These are phyloP conservation scores for Atrichornis clamosus DNA, from an alignment of 2,113 vertebrate genomes.

Conservation along the genomic window DNA sequence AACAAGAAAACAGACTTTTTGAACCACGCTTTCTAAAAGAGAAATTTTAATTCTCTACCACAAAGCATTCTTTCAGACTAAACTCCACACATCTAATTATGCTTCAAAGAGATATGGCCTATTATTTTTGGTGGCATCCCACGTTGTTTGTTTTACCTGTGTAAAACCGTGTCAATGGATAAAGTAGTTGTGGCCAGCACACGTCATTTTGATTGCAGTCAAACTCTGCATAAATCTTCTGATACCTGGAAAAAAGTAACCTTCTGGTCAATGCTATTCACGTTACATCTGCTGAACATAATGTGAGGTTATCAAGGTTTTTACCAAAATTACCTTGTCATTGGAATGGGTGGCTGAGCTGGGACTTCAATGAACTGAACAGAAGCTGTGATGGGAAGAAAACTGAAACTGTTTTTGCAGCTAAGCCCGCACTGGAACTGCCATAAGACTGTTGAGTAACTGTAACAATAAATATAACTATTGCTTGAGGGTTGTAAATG, in stretches of 20 bases:
- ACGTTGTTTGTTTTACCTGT: conserved; percentile 72
- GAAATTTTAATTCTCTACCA: not conserved
- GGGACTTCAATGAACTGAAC: conserved; percentile 86
- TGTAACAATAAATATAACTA: conserved; percentile 35
- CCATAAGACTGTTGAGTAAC: conserved; percentile 80
- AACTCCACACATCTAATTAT: not conserved
- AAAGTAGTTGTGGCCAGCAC: conserved; percentile 91
- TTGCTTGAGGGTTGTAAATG: not conserved
- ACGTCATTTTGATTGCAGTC: conserved; percentile 90
- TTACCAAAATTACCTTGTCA: conserved; percentile 77
- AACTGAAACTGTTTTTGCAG: conserved; percentile 67
- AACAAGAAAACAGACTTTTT: not conserved
- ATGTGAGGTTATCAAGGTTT: not conserved
- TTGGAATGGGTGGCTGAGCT: conserved; percentile 64
- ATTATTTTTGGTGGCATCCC: not conserved
- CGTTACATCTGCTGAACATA: not conserved
- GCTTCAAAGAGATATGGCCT: not conserved
- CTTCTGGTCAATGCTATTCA: not conserved
- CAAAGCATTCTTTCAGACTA: not conserved
- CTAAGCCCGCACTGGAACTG: conserved; percentile 77
- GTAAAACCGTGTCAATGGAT: conserved; percentile 86
- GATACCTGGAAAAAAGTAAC: conserved; percentile 74
- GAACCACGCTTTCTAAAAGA: not conserved
- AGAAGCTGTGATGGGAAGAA: conserved; percentile 81
- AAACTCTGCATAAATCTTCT: conserved; percentile 91